Evolutionary conservation across 2,113 vertebrate species (phyloP).

Genomic region (Nothobranchius kuhntae): DNA sequence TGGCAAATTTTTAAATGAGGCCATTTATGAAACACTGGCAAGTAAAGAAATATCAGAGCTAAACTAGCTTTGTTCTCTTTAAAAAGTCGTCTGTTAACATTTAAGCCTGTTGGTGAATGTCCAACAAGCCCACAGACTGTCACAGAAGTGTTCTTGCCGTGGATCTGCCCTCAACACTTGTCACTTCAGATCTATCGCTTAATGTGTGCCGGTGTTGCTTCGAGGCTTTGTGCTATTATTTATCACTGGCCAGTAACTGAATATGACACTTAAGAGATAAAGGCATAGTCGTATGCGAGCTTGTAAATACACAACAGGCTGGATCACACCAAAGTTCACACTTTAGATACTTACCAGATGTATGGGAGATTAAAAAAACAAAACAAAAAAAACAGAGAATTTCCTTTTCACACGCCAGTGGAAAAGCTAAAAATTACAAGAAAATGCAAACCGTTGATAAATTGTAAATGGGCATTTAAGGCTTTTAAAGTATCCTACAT

Average conservation of each 20-base stretch:
- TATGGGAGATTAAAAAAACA: not conserved
- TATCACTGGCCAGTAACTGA: slow-evolving; percentile 55
- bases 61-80: slow-evolving; percentile 47
- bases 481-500: too few species aligned
- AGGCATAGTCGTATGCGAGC: slow-evolving; percentile 23
- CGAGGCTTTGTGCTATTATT: slow-evolving; percentile 60
- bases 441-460: too few species aligned
- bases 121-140: slow-evolving; percentile 32
- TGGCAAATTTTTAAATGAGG: slow-evolving; percentile 22
- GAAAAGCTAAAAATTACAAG: too few species aligned
- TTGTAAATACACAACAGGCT: slow-evolving; percentile 17
- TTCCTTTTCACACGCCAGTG: not conserved
- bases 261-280: slow-evolving; percentile 51
- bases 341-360: slow-evolving; percentile 5
- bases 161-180: slow-evolving; percentile 64
- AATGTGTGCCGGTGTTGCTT: slow-evolving; percentile 44
- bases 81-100: slow-evolving; percentile 23
- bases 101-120: slow-evolving; percentile 27
- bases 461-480: too few species aligned
- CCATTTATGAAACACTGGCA: slow-evolving; percentile 41
- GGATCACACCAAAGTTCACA: slow-evolving; percentile 23
- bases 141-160: slow-evolving; percentile 23
- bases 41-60: slow-evolving; percentile 38
- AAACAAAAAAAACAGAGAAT: not conserved
- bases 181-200: slow-evolving; percentile 61